Evolutionary conservation across 2,113 vertebrate species (phyloP), one percentile per base, ranked within the genome.

Genomic region (Macquaria australasica): DNA sequence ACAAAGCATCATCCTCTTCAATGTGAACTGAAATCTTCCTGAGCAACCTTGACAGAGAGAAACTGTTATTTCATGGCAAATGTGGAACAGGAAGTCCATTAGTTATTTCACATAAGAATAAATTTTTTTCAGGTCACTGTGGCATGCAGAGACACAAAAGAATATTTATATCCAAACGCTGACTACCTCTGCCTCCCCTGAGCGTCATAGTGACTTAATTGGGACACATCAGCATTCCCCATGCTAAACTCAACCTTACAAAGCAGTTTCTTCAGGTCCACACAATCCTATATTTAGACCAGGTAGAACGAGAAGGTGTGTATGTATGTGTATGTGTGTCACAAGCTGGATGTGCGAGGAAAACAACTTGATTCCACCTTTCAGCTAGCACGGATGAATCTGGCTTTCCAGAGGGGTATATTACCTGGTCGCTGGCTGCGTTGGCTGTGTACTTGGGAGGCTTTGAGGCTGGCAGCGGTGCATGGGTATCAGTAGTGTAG

Each of bases 161-260:
- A 45, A 80, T 83, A 91, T 89, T 90, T 78, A 78, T 84, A 89
- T 80, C 67, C 77, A 55, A 37, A 75, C 62, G 3, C 79, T 73
- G 71, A 48, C 58, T 87, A 72, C 53, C 1, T 76, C 79, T 71
- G 51, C 20, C 37, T 77, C 77, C 70, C 71, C 21, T 64, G 74
- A 81, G 88, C 31, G 7, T 77, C 64, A n/a, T 9, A 1, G 69
- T 94, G 90, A 93, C 87, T 91, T 87, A 90, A 92, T 89, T 81
- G 34, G 91, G 88, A 83, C 92, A 90, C 70, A 89, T 90, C 84
- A 86, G 77, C 77, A 56, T 72, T 64, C 37, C 50, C 55, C 43
- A 88, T 64, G 72, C 5, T 69, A 8, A 82, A 78, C 70, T 74
- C 69, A 87, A 64, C 78, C 68, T 85, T 67, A 77, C 77, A 76